phyloP scores from a whole-genome alignment of 2,888 invertebrate genomes.

The Cheilosia pagana region DNA sequence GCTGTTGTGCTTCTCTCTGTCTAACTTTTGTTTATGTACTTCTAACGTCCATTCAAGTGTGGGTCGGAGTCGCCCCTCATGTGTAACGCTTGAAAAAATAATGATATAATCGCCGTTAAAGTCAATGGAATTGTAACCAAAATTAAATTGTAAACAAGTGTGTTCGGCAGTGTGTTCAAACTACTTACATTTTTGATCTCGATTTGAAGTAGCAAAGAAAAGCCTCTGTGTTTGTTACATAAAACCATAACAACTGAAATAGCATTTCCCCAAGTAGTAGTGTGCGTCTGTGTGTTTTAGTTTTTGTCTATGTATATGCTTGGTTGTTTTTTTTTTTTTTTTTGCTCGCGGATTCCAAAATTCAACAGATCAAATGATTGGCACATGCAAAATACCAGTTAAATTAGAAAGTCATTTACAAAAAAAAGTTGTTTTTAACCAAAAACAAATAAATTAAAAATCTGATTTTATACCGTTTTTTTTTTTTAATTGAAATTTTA shows the following conservation, averaged over 20 bases:
- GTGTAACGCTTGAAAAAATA: slow-evolving; percentile 45
- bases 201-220: slow-evolving; percentile 17
- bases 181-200: slow-evolving; percentile 1
- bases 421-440: background rate
- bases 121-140: slow-evolving; percentile 30
- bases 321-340: slow-evolving; percentile 5
- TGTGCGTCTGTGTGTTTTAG: slow-evolving; percentile 12
- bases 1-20: slow-evolving; percentile 21
- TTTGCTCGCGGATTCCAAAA: slow-evolving; percentile 8
- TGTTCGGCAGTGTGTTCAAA: slow-evolving; percentile 27
- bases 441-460: slow-evolving; percentile 21
- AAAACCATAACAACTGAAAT: slow-evolving; percentile 41
- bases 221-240: slow-evolving; percentile 30
- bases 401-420: slow-evolving; percentile 20
- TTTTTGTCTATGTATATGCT: slow-evolving; percentile 7
- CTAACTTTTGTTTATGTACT: slow-evolving; percentile 29
- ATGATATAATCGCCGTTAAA: slow-evolving; percentile 57
- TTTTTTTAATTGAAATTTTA: slow-evolving; percentile 16
- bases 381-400: slow-evolving; percentile 14
- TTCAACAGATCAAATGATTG: slow-evolving; percentile 21
- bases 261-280: slow-evolving; percentile 18
- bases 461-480: slow-evolving; percentile 21
- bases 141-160: slow-evolving; percentile 44
- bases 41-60: slow-evolving; percentile 53
- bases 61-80: slow-evolving; percentile 53